Evolutionary conservation across 1,140 invertebrate species (phyloP).

Genomic region (Leptinotarsa undecemlineata): DNA sequence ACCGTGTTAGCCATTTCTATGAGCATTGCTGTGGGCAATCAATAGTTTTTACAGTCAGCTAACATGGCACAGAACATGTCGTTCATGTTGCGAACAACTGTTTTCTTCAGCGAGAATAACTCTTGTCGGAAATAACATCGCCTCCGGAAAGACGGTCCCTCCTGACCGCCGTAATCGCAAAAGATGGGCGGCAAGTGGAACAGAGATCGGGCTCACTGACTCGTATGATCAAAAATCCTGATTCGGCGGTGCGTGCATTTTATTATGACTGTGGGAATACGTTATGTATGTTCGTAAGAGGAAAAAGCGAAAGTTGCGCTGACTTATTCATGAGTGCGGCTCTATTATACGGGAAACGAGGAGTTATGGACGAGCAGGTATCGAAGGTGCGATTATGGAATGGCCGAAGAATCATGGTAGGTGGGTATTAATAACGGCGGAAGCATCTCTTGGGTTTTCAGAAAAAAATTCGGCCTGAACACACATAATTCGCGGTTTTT

Average conservation of each 20-base stretch:
- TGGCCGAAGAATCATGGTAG: neutral
- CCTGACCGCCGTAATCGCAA: constrained; percentile 7
- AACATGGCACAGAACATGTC: too few relatives aligned
- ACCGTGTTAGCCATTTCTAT: too few relatives aligned
- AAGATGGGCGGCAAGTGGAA: constrained; percentile 13
- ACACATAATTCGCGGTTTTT: too few relatives aligned
- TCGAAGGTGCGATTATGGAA: neutral
- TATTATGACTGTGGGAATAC: constrained; percentile 25
- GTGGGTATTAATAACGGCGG: too few relatives aligned
- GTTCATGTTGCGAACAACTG: too few relatives aligned
- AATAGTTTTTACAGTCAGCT: too few relatives aligned
- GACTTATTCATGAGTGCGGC: constrained; percentile 7
- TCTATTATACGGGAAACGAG: constrained; percentile 8
- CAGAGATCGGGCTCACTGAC: constrained; percentile 20
- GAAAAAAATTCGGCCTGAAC: too few relatives aligned
- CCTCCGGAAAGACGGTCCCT: too few relatives aligned
- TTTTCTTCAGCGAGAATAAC: too few relatives aligned
- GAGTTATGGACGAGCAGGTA: neutral
- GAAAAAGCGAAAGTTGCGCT: neutral
- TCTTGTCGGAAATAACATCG: too few relatives aligned
- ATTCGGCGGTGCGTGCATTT: constrained; percentile 16
- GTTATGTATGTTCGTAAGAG: constrained; percentile 8
- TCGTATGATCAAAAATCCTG: constrained; percentile 23
- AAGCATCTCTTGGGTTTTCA: too few relatives aligned
- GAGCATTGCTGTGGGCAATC: too few relatives aligned